Evolutionary conservation across 2,797 vertebrate genomes (phyloP).

Genomic region (Brachyalestes nurse): DNA sequence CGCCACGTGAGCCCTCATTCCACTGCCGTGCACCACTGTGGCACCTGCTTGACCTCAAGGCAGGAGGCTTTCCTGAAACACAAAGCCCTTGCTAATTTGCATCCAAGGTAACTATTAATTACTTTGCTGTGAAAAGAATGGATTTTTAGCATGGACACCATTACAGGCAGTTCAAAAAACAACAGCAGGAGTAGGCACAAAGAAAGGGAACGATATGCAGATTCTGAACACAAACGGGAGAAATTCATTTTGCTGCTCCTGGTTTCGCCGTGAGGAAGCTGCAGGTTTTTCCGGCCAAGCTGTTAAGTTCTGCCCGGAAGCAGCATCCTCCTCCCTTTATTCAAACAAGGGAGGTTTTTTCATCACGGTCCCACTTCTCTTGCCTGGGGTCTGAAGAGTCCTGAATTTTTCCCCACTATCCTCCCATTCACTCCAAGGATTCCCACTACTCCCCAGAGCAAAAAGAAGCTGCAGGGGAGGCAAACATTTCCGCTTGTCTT

Average conservation of each 20-base stretch:
- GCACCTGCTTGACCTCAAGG: slow-evolving; percentile 53
- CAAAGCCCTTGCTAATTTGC: slow-evolving; percentile 42
- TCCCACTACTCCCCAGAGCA: slow-evolving; percentile 15
- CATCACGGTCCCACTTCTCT: slow-evolving; percentile 24
- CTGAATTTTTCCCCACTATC: background rate
- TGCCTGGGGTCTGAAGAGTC: slow-evolving; percentile 11
- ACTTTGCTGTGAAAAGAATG: slow-evolving; percentile 7
- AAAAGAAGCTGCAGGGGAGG: slow-evolving; percentile 37
- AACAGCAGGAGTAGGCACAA: slow-evolving; percentile 2
- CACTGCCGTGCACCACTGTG: slow-evolving; percentile 22
- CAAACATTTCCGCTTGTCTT: slow-evolving; percentile 58
- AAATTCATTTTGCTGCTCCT: background rate
- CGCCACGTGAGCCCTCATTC: slow-evolving; percentile 2
- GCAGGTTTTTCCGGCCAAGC: slow-evolving; percentile 10
- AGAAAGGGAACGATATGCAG: background rate
- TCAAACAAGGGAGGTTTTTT: slow-evolving; percentile 14
- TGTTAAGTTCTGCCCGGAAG: slow-evolving; percentile 3
- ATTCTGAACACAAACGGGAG: slow-evolving; percentile 11
- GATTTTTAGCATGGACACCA: background rate
- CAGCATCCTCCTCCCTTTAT: slow-evolving; percentile 20
- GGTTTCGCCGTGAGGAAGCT: slow-evolving; percentile 9
- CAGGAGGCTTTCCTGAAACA: slow-evolving; percentile 38
- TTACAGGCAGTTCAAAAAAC: slow-evolving; percentile 13
- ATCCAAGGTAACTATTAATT: slow-evolving; percentile 46
- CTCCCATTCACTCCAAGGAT: slow-evolving; percentile 14